Evolutionary conservation across 1,140 invertebrate species (phyloP).

Genomic region (Zaprionus davidi): DNA sequence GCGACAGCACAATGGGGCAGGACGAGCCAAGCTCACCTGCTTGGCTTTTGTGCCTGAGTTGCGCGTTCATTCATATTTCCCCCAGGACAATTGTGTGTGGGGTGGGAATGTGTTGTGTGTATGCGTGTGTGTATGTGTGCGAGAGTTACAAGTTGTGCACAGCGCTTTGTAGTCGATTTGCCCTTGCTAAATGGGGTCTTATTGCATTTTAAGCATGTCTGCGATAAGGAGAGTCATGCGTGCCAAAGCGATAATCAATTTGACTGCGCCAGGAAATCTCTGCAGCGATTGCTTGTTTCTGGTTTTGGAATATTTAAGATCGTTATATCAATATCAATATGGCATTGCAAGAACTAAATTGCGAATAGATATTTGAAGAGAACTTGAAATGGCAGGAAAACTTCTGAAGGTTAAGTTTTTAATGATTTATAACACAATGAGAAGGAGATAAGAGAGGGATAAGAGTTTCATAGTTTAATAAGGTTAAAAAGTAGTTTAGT

Average conservation of each 20-base stretch:
- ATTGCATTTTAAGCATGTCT: constrained; percentile 42
- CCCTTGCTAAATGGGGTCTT: constrained; percentile 43
- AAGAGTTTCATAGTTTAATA: too few relatives aligned
- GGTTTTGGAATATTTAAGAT: neutral
- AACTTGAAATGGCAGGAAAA: neutral
- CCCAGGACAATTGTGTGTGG: constrained; percentile 62
- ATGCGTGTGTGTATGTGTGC: constrained; percentile 7
- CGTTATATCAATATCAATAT: too few relatives aligned
- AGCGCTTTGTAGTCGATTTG: constrained; percentile 36
- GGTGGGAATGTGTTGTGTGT: constrained; percentile 3
- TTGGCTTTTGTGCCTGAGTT: constrained; percentile 45
- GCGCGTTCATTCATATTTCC: constrained; percentile 75
- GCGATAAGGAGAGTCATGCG: constrained; percentile 10
- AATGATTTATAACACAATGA: too few relatives aligned
- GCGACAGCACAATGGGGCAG: constrained; percentile 39
- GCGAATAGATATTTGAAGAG: too few relatives aligned
- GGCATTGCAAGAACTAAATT: too few relatives aligned
- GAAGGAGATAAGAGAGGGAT: too few relatives aligned
- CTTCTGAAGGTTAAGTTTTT: neutral
- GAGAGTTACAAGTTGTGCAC: constrained; percentile 35
- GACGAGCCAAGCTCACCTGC: constrained; percentile 43
- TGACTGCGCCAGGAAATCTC: neutral
- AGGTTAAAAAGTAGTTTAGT: too few relatives aligned
- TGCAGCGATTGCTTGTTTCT: neutral
- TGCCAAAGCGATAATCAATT: constrained; percentile 1